Evolutionary conservation across 2,888 invertebrate species (phyloP).

Genomic region (Seira musarum): DNA sequence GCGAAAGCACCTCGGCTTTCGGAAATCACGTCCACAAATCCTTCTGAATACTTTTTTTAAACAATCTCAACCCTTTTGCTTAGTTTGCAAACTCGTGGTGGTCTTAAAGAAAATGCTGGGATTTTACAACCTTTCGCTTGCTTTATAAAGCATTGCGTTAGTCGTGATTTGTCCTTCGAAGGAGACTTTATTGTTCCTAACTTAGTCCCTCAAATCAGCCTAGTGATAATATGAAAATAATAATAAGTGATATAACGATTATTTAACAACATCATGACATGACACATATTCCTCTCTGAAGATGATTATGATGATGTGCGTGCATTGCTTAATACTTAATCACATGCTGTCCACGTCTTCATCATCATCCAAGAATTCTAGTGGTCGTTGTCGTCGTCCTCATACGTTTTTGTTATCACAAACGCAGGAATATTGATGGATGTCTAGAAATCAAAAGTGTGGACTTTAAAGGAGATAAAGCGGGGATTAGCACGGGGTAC

Average conservation of each 20-base stretch:
- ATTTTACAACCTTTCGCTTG: conserved; percentile 25
- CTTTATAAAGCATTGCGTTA: conserved; percentile 53
- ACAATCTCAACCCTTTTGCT: not conserved
- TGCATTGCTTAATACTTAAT: conserved; percentile 50
- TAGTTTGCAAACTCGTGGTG: too few relatives aligned
- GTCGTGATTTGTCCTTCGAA: conserved; percentile 49
- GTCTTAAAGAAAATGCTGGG: conserved; percentile 32
- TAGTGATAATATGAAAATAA: conserved; percentile 49
- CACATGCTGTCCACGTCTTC: conserved; percentile 46
- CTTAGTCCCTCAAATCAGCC: too few relatives aligned
- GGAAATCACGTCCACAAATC: too few relatives aligned
- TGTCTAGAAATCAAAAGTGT: too few relatives aligned
- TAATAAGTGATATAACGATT: conserved; percentile 58
- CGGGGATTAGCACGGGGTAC: too few relatives aligned
- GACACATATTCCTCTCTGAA: conserved; percentile 41
- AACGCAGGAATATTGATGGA: too few relatives aligned
- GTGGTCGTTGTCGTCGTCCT: too few relatives aligned
- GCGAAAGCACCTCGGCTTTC: conserved; percentile 50
- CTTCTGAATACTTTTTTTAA: conserved; percentile 6
- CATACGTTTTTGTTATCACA: too few relatives aligned
- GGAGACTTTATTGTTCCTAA: too few relatives aligned
- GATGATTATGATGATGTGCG: conserved; percentile 34
- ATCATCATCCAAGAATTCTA: too few relatives aligned
- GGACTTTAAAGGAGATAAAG: too few relatives aligned
- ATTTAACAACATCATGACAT: conserved; percentile 55